phyloP scores from a whole-genome alignment of 2,113 vertebrate species.

The Istiophorus platypterus region DNA sequence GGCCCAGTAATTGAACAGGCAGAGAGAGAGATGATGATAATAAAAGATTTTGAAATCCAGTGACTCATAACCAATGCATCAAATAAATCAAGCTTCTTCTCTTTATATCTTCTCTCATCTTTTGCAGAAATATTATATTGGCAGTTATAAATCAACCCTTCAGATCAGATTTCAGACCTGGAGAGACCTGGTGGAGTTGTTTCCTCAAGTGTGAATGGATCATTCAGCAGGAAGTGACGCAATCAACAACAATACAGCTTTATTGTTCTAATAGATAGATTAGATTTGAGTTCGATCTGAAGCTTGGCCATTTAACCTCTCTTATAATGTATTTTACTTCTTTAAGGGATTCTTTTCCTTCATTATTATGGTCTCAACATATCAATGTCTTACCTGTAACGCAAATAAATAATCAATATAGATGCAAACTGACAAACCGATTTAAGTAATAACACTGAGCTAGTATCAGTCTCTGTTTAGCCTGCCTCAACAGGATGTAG shows the following conservation, averaged over 20 bases:
- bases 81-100: not conserved
- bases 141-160: not conserved
- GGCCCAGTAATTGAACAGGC: not conserved
- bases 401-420: not conserved
- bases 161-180: not conserved
- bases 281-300: not conserved
- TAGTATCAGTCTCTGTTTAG: not conserved
- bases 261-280: not conserved
- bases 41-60: not conserved
- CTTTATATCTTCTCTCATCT: not conserved
- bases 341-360: not conserved
- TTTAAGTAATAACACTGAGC: not conserved
- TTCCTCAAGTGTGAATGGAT: too few species aligned
- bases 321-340: too few species aligned
- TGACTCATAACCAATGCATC: not conserved
- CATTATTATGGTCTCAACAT: not conserved
- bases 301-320: not conserved
- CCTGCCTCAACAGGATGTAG: constrained; percentile 56
- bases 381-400: not conserved
- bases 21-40: not conserved
- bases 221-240: not conserved
- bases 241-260: not conserved
- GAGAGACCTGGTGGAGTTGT: too few species aligned
- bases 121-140: not conserved
- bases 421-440: not conserved